phyloP scores from a whole-genome alignment of 2,888 invertebrate genomes.

The Zhuqinia jingwanae region DNA sequence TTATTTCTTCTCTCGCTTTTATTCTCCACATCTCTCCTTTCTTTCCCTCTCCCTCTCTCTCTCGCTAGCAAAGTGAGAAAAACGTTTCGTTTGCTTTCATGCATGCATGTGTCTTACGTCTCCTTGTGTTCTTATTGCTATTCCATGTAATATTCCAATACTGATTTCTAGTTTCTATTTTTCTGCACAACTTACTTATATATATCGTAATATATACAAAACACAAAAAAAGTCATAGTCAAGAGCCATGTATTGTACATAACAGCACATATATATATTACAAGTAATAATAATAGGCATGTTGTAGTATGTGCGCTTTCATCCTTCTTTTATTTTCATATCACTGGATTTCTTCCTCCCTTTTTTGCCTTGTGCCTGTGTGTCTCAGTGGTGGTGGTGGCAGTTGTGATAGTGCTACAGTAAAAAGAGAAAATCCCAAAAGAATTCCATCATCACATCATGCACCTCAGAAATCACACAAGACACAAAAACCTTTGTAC shows the following conservation, averaged over 20 bases:
- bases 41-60: conserved; percentile 17
- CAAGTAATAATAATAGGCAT: no score
- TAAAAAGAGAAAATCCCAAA: conserved; percentile 54
- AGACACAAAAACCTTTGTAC: conserved; percentile 14
- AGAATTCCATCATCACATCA: conserved; percentile 69
- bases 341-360: conserved; percentile 37
- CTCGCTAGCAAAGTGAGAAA: conserved; percentile 36
- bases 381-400: conserved; percentile 24
- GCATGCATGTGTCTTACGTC: conserved; percentile 2
- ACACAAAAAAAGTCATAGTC: background rate
- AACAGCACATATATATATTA: no score
- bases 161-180: background rate
- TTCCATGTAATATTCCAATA: background rate
- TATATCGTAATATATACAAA: no score
- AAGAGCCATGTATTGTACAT: background rate
- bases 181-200: no score
- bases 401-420: conserved; percentile 25
- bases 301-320: conserved; percentile 11
- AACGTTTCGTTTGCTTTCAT: conserved; percentile 48
- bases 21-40: background rate
- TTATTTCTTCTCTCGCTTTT: conserved; percentile 44
- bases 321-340: conserved; percentile 45
- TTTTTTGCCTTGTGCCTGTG: conserved; percentile 11
- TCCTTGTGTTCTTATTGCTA: background rate
- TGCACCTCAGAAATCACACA: conserved; percentile 67